Evolutionary conservation across 2,888 invertebrate genomes (phyloP).

Genomic region (Bursaphelenchus okinawaensis): DNA sequence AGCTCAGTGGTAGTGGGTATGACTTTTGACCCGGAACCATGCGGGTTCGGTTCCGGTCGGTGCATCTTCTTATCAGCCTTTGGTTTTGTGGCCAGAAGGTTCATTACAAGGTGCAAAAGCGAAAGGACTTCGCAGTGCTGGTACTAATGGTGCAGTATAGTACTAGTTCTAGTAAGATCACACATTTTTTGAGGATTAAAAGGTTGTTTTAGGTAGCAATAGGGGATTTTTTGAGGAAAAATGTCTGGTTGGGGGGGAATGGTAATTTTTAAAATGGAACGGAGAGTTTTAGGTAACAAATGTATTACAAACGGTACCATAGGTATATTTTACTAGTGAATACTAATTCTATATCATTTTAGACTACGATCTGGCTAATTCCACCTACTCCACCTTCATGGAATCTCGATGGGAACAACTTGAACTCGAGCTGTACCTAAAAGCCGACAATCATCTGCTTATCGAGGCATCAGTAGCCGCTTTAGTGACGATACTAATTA

Average conservation of each 20-base stretch:
- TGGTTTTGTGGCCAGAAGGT: not conserved
- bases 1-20: slow-evolving; percentile 5
- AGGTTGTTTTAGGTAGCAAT: not conserved
- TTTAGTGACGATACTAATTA: slow-evolving; percentile 13
- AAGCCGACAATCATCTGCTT: slow-evolving; percentile 29
- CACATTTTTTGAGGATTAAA: not conserved
- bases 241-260: too few relatives aligned
- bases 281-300: too few relatives aligned
- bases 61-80: not conserved
- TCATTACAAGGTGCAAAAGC: not conserved
- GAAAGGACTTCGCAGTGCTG: not conserved
- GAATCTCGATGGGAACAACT: slow-evolving; percentile 40
- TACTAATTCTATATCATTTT: too few relatives aligned
- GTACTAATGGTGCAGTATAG: not conserved
- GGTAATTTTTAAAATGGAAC: too few relatives aligned
- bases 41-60: not conserved
- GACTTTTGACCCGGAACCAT: not conserved
- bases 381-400: slow-evolving; percentile 46
- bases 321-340: too few relatives aligned
- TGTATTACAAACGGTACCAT: too few relatives aligned
- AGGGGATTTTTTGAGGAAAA: not conserved
- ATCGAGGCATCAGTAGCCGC: slow-evolving; percentile 22
- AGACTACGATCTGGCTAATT: slow-evolving; percentile 27
- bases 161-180: not conserved
- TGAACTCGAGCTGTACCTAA: slow-evolving; percentile 39